Base-by-base conservation (phyloP, 1,140 invertebrate species). In the Portunus trituberculatus region DNA sequence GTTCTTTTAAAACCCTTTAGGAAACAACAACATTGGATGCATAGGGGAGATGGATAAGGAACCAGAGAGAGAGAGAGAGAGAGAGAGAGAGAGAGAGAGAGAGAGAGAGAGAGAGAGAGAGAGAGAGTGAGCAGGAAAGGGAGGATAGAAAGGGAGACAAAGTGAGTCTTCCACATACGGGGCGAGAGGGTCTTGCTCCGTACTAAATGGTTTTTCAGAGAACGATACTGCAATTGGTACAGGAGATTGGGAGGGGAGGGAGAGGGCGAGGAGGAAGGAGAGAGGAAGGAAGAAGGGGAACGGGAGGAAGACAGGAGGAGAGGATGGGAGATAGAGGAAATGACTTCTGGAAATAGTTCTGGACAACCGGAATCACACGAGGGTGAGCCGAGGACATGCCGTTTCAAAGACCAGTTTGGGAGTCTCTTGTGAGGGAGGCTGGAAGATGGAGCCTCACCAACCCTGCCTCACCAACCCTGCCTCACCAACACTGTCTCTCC, bases 311-410 rank as follows among this genome's bases (percentile, higher is more conserved):
- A 28, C 29, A 86, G 92, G n/a, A 87, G 83, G 84, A 87, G 92
- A 52, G 92, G 83, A 88, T 86, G 92, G 92, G 83, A 83, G 92
- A 87, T 93, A 59, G 92, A 93, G 92, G 92, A 93, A 93, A 93
- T 93, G 92, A 93, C 92, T 93, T 88, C 82, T 93, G 92, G 92
- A 93, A 93, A 93, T 93, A 93, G 92, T 86, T 52, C 29, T 84
- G 92, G 83, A 84, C 92, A 87, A 59, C 92, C 84, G 48, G 91
- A 86, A 93, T 52, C 92, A 45, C 46, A 86, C 20, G 82, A 31
- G 84, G 45, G 14, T 86, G 82, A 91, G 90, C 32, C 84, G 84
- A 87, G 84, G 31, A 39, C 31, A 39, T 16, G 29, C 84, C 31
- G 67, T 76, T 76, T 76, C 67, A 76, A 76, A 8, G 67, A 76